phyloP scores from a whole-genome alignment of 2,797 vertebrate species.

The Coendou prehensilis region DNA sequence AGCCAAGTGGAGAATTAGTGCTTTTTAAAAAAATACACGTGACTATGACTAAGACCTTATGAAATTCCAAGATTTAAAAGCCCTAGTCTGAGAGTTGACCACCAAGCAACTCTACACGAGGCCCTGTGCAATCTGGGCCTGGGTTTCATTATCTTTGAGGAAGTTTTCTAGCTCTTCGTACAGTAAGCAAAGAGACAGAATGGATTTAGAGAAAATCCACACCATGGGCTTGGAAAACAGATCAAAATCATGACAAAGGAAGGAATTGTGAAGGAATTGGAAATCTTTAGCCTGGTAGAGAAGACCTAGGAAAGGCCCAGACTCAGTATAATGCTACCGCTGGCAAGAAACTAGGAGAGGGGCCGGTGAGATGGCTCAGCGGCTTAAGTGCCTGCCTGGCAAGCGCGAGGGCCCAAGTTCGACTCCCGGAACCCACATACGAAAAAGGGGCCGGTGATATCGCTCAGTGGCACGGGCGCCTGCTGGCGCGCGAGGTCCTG shows the following conservation, averaged over 20 bases:
- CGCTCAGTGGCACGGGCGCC: no score
- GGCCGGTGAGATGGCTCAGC: no score
- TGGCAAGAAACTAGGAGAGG: conserved; percentile 43
- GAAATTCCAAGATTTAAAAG: conserved; percentile 61
- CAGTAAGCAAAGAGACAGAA: conserved; percentile 38
- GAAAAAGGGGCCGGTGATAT: no score
- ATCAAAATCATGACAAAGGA: conserved; percentile 39
- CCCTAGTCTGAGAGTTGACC: conserved; percentile 6
- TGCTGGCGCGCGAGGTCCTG: no score
- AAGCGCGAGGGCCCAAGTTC: no score
- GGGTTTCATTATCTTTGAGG: not conserved
- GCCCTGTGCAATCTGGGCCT: not conserved
- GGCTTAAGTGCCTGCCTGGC: no score
- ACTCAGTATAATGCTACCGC: conserved; percentile 20
- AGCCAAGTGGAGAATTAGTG: conserved; percentile 5
- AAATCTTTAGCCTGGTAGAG: conserved; percentile 18
- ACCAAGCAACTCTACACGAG: not conserved
- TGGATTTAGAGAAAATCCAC: conserved; percentile 55
- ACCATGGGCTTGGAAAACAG: conserved; percentile 64
- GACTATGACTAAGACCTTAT: conserved; percentile 30
- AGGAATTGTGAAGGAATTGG: conserved; percentile 49
- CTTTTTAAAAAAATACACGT: not conserved
- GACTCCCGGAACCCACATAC: no score
- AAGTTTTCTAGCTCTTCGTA: conserved; percentile 40
- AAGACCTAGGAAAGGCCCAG: conserved; percentile 38